Evolutionary conservation across 30 jellyfish, hydroid and myxozoan species (phyloP).

Genomic region (Turritopsis dohrnii): DNA sequence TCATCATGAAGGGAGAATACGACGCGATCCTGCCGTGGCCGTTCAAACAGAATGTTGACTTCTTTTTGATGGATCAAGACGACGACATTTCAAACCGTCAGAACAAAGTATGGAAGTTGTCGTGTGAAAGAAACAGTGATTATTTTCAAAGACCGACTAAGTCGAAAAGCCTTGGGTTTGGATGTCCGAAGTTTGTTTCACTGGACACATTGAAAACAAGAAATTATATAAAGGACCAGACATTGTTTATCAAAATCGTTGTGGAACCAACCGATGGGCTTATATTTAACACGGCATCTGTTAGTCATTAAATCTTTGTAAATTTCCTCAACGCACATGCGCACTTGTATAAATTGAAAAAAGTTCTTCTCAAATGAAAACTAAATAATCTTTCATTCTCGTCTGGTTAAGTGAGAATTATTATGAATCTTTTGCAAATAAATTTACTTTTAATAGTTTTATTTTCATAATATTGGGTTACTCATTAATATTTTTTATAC

Average conservation of each 20-base stretch:
- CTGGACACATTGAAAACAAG: constrained; percentile 83
- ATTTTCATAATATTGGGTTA: not conserved
- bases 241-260: constrained; percentile 71
- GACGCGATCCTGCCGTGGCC: constrained; percentile 99
- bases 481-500: not conserved
- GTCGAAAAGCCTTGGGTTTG: constrained; percentile 93
- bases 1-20: constrained; percentile 93
- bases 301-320: not conserved
- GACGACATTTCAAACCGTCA: constrained; percentile 73
- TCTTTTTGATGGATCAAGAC: constrained; percentile 85
- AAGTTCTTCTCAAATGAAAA: not conserved
- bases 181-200: constrained; percentile 95
- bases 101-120: constrained; percentile 86
- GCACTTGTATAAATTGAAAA: not conserved
- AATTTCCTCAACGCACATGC: not conserved
- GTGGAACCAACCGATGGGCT: constrained; percentile 86
- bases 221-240: constrained; percentile 79
- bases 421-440: not conserved
- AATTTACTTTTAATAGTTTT: too few relatives aligned
- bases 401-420: not conserved
- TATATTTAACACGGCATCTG: constrained; percentile 17
- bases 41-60: constrained; percentile 86
- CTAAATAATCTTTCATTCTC: not conserved
- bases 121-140: constrained; percentile 92
- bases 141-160: constrained; percentile 86